phyloP scores from a whole-genome alignment of 2,888 invertebrate species.

The Amiota minor region DNA sequence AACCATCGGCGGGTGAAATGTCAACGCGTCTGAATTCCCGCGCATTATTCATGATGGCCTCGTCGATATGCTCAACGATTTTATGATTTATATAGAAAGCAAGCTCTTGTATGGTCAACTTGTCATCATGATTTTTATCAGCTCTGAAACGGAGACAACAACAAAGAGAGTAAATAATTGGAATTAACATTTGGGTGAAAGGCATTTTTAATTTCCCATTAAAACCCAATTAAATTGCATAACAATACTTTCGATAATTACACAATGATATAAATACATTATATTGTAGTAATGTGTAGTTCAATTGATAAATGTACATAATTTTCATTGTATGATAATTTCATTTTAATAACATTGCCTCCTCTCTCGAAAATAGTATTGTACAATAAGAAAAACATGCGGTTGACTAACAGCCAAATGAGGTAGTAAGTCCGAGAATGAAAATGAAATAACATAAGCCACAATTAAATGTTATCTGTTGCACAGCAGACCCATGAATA shows the following conservation, averaged over 20 bases:
- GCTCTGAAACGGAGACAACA: constrained; percentile 74
- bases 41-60: constrained; percentile 80
- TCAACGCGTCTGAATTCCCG: constrained; percentile 80
- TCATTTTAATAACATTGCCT: constrained; percentile 50
- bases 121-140: constrained; percentile 77
- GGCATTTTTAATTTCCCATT: constrained; percentile 39
- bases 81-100: constrained; percentile 80
- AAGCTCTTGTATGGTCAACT: constrained; percentile 78
- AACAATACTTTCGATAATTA: constrained; percentile 59
- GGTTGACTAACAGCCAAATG: too few relatives aligned
- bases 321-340: constrained; percentile 47
- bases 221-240: constrained; percentile 54
- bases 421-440: too few relatives aligned
- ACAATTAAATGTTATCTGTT: constrained; percentile 16
- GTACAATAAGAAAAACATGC: not conserved
- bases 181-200: not conserved
- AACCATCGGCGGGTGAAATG: constrained; percentile 77
- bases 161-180: not conserved
- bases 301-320: too few relatives aligned
- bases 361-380: not conserved
- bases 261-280: constrained; percentile 54
- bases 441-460: not conserved
- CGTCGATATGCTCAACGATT: constrained; percentile 81
- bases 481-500: not conserved
- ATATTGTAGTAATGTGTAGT: not conserved